Base-by-base conservation (phyloP, 2,113 vertebrate genomes). In the Microtus richardsoni region DNA sequence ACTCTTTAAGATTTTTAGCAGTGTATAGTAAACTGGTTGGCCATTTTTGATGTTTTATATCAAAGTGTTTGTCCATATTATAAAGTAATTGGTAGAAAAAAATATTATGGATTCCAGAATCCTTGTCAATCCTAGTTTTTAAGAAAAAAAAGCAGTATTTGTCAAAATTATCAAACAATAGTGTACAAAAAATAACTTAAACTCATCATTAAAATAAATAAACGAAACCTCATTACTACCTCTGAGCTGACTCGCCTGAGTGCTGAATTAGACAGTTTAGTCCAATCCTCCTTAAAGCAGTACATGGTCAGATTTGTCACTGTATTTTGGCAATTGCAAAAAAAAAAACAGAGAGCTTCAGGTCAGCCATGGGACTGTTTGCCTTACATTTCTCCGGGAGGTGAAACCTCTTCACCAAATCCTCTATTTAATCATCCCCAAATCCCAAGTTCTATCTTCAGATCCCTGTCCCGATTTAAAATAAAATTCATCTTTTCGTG, bases 401-500 rank as follows among this genome's bases (percentile, higher is more conserved):
- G 94, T 95, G 88, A 98, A 98, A 98, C 95, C 98, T 97, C 97
- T 98, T 98, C 97, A 98, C 96, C 96, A 96, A 98, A 98, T 98
- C 97, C 95, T 97, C 96, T 95, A 97, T 93, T 98, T 98, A 98
- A 98, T 98, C 97, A 98, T 98, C 97, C 96, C 86, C 85, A 98
- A 98, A 99, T 98, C 98, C 98, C 98, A 97, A 66, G 97, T 92
- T 98, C 9, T 96, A 97, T 96, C 96, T 97, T 90, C 94, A 97
- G 98, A 98, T 98, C 98, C 97, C 86, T 96, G 87, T 96, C 98
- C 97, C 4, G 24, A 98, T 98, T 98, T 97, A 97, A 98, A 98
- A 97, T 98, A 97, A 98, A 98, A 98, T 98, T 98, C 96, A 97
- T 98, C 98, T 98, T 98, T 96, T 97, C 77, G 79, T 98, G 98